Evolutionary conservation across 2,888 invertebrate genomes (phyloP).

Genomic region (Vanessa cardui): DNA sequence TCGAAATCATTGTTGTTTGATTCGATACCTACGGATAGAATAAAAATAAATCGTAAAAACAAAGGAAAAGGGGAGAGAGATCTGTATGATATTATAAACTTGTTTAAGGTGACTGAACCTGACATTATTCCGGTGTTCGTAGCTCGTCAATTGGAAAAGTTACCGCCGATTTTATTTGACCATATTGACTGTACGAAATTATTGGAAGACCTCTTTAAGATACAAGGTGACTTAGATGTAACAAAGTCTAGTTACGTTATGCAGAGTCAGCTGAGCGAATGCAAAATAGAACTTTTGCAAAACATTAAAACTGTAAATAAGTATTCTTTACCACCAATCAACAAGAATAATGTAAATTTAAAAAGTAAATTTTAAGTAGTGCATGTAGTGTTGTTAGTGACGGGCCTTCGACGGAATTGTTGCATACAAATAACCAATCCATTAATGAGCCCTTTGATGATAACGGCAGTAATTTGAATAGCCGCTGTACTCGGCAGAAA

Average conservation of each 20-base stretch:
- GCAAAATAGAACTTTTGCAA: neutral
- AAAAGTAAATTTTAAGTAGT: no score
- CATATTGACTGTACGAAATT: slow-evolving; percentile 31
- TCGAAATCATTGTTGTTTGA: slow-evolving; percentile 18
- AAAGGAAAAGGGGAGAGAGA: slow-evolving; percentile 22
- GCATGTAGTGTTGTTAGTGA: no score
- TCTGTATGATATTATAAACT: slow-evolving; percentile 25
- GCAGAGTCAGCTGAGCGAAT: slow-evolving; percentile 10
- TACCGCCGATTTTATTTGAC: slow-evolving; percentile 32
- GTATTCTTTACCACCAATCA: no score
- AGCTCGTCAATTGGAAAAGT: slow-evolving; percentile 33
- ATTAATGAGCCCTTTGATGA: no score
- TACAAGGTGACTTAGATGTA: slow-evolving; percentile 17
- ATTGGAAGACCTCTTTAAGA: slow-evolving; percentile 23
- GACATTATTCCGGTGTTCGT: slow-evolving; percentile 32
- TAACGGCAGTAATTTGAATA: no score
- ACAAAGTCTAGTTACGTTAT: neutral
- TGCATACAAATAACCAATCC: no score
- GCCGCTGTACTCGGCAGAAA: no score
- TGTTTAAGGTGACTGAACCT: slow-evolving; percentile 25
- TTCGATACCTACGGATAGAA: neutral
- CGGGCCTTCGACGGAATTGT: no score
- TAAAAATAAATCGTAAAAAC: slow-evolving; percentile 10
- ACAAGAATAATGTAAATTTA: no score
- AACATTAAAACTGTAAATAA: no score